These are phyloP conservation scores for Globia sparganii DNA, from an alignment of 2,888 invertebrate genomes.

Conservation along the genomic window DNA sequence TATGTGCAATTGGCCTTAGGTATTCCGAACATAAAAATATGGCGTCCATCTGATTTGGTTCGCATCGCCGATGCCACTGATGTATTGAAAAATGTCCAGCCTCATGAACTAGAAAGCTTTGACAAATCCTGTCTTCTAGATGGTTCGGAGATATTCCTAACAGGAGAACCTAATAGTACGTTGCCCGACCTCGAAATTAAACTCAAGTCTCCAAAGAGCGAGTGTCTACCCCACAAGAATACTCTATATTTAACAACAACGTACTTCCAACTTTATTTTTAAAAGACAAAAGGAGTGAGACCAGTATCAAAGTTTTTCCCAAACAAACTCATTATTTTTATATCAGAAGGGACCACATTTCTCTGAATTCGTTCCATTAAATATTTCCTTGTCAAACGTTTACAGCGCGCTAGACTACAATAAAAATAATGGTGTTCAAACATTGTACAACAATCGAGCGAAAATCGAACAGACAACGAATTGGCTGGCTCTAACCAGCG, in stretches of 20 bases:
- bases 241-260: neutral
- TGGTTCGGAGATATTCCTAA: neutral
- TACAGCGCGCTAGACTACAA: slow-evolving; percentile 10
- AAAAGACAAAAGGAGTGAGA: neutral
- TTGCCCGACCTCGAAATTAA: neutral
- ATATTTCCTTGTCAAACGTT: slow-evolving; percentile 2
- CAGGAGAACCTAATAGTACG: neutral
- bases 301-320: neutral
- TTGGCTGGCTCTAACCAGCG: slow-evolving; percentile 25
- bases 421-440: slow-evolving; percentile 52
- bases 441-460: slow-evolving; percentile 24
- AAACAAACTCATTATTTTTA: slow-evolving; percentile 15
- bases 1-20: neutral
- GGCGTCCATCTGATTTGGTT: neutral
- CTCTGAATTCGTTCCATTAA: neutral
- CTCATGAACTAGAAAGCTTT: neutral
- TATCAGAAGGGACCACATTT: slow-evolving; percentile 20
- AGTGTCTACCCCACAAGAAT: neutral
- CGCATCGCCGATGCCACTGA: neutral
- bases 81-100: neutral
- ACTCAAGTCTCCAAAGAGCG: neutral
- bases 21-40: neutral
- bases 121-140: neutral
- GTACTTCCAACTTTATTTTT: neutral
- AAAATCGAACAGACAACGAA: slow-evolving; percentile 34